Conservation (phyloP, 2,888 invertebrate species). For the Apantesis nais region DNA sequence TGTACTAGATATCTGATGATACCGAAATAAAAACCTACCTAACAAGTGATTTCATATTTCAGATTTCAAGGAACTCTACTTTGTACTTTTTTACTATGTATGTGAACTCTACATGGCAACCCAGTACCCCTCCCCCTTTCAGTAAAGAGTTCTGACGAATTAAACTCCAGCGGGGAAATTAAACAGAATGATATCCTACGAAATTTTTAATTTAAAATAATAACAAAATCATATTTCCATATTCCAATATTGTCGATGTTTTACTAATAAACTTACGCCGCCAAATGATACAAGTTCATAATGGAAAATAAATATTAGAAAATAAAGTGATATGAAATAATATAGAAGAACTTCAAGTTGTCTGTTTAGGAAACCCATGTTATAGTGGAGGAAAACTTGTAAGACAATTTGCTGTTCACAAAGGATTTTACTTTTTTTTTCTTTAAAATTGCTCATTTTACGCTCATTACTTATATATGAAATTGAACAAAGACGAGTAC, state of each 20-base stretch:
- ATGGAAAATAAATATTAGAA: neutral
- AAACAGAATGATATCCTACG: neutral
- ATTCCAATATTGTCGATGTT: neutral
- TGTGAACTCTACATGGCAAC: too few species aligned
- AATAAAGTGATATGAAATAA: neutral
- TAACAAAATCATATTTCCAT: neutral
- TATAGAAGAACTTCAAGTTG: neutral
- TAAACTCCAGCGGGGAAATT: too few species aligned
- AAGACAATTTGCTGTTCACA: neutral
- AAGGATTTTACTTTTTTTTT: neutral
- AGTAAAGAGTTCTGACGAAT: too few species aligned
- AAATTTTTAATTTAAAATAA: neutral
- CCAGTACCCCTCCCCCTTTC: too few species aligned
- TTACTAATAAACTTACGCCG: neutral
- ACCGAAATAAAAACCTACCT: neutral
- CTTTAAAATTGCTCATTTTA: neutral
- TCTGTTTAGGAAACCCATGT: neutral
- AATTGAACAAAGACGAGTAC: neutral
- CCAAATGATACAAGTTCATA: neutral
- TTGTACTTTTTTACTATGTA: neutral
- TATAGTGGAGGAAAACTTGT: neutral
- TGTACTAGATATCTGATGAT: neutral
- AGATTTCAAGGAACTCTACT: neutral
- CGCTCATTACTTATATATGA: neutral
- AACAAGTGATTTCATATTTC: neutral